Base-by-base conservation (phyloP, 1,140 invertebrate genomes). In the Reticulitermes speratus region DNA sequence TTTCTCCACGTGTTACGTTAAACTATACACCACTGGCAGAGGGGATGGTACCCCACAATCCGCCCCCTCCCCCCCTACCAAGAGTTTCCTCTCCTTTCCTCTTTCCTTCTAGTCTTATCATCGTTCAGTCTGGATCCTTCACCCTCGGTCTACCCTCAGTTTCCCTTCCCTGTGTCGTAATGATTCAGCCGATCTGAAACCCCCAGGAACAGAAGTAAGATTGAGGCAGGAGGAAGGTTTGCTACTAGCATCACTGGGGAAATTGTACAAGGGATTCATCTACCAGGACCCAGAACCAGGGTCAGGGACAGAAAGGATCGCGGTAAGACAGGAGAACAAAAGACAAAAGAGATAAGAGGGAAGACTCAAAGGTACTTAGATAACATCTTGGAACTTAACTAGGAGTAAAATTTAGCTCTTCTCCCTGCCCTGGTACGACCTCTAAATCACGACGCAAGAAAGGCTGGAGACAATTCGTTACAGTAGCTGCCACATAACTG, bases 61-160 rank as follows among this genome's bases (percentile, higher is more conserved):
- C n/a, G 1, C 65, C 65, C 65, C 65, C 14, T 25, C 25, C 1
- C 11, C 8, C 25, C 1, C 11, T 2, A 75, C n/a, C 38, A 38
- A 5, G 38, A n/a, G n/a, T n/a, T n/a, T 38, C 5, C 7, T 75
- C 65, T 75, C 14, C 65, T 30, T 6, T 14, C 14, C 65, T 75
- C 65, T 30, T 75, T 14, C 65, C 65, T 75, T 30, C n/a, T 30
- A 75, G 65, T 75, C 65, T 75, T 75, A 75, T 75, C 65, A 75
- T 75, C 65, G n/a, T 75, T 75, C n/a, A 75, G 65, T 75, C n/a
- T 75, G n/a, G 65, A 75, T 75, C 65, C 65, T 75, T 75, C 65
- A 75, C 65, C 65, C 65, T 75, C n/a, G 65, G 65, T 75, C n/a
- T 75, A 75, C 65, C 65, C 65, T 30, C 65, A 75, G n/a, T 75